phyloP scores from a whole-genome alignment of 2,888 invertebrate species.

The Melipona beecheii region DNA sequence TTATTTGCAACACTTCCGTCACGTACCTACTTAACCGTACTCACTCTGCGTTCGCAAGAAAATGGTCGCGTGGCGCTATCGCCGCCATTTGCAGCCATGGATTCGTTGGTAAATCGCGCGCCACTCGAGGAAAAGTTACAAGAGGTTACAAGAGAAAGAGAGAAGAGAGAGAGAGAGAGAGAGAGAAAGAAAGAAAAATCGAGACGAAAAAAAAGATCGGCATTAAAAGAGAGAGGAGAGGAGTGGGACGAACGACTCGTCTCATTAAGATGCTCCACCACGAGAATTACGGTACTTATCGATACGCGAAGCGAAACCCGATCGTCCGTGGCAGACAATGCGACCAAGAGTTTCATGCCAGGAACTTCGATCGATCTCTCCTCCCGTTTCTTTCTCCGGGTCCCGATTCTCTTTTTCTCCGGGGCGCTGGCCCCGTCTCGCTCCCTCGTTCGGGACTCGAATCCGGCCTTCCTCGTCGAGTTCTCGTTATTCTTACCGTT shows the following conservation, averaged over 20 bases:
- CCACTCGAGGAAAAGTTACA: not conserved
- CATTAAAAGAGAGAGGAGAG: not conserved
- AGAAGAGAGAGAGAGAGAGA: too few species aligned
- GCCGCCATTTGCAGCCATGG: conserved; percentile 4
- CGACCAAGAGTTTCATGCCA: conserved; percentile 56
- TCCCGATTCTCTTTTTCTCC: conserved; percentile 41
- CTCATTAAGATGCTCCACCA: conserved; percentile 79
- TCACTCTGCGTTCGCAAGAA: conserved; percentile 26
- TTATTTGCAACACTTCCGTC: not conserved
- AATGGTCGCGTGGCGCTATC: conserved; percentile 52
- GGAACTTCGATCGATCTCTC: conserved; percentile 65
- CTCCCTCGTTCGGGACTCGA: conserved; percentile 7
- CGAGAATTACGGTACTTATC: conserved; percentile 77
- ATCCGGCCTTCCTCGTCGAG: conserved; percentile 40
- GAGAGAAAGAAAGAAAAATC: too few species aligned
- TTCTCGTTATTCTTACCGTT: conserved; percentile 58
- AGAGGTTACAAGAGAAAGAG: not conserved
- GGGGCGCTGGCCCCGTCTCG: not conserved
- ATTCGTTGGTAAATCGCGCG: conserved; percentile 27
- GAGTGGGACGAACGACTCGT: conserved; percentile 57
- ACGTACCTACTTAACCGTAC: not conserved
- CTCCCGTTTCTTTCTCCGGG: conserved; percentile 55
- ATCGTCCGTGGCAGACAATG: conserved; percentile 73
- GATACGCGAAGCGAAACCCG: conserved; percentile 77
- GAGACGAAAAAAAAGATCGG: not conserved